Evolutionary conservation across 1,140 invertebrate genomes (phyloP), one percentile per base, ranked within the genome.

Genomic region (Idris sp.): DNA sequence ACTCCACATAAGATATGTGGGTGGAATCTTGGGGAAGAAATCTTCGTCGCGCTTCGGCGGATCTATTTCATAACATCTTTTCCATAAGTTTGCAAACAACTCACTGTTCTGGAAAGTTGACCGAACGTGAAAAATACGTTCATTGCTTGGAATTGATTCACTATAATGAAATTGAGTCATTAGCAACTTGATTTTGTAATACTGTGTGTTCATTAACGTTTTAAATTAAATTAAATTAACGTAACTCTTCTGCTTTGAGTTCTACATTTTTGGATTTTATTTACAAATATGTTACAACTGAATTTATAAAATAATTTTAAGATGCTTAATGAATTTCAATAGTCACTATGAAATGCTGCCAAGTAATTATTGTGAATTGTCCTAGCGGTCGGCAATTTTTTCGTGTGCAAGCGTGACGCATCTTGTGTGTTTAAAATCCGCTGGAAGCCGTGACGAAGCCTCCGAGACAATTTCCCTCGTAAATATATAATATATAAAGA

Each of bases 381-480:
- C 78, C 71, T 86, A 86, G 85, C 86, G 84, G 86, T 84, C 68
- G 82, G 53, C 82, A 86, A 87, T 86, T 86, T 86, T 83, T 69
- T 81, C 74, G 77, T 80, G 46, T 78, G 76, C 62, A 75, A 87
- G 77, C 86, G 86, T 86, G 84, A 87, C 84, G 83, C 68, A 13
- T 2, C 40, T 53, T 43, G 67, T 67, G 69, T 78, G 71, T 74
- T 80, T 77, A 54, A 62, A 65, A 65, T 54, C 38, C 14, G 38
- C 36, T 41, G 31, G 62, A 46, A 74, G 71, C 51, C 71, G 67
- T 80, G 74, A 79, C 74, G 41, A n/a, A n/a, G n/a, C n/a, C 54
- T 25, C 31, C 38, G 41, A 43, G 56, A 61, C 48, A 43, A 28
- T 33, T 53, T 51, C 14, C 46, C 43, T 46, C 58, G 49, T 46